phyloP scores from a whole-genome alignment of 2,797 vertebrate species.

The Oreortyx pictus region DNA sequence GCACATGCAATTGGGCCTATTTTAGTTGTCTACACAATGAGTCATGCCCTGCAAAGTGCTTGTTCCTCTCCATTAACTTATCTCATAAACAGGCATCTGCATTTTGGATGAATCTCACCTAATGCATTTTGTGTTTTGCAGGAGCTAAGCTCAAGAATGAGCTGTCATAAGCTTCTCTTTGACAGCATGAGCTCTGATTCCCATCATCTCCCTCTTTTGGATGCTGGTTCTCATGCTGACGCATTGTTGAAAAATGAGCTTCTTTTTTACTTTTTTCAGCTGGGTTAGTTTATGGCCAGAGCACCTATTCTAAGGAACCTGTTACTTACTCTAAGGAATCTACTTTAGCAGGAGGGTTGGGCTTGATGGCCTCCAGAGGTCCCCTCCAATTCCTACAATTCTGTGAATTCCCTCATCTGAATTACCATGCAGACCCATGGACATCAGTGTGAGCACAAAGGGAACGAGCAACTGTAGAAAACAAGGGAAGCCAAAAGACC shows the following conservation, averaged over 20 bases:
- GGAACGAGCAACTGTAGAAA: background rate
- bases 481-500: slow-evolving; percentile 22
- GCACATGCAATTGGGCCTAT: background rate
- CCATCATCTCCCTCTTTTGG: background rate
- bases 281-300: background rate
- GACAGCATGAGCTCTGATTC: background rate
- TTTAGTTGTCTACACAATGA: background rate
- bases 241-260: background rate
- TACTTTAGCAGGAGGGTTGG: too few relatives aligned
- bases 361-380: too few relatives aligned
- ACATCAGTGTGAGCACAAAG: background rate
- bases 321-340: too few relatives aligned
- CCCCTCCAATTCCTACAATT: too few relatives aligned
- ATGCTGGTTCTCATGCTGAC: background rate
- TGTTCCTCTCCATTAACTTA: background rate
- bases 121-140: background rate
- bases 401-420: background rate
- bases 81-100: background rate
- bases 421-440: background rate
- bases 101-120: background rate
- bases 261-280: background rate
- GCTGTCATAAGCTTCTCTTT: background rate
- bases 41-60: background rate
- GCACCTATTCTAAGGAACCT: background rate
- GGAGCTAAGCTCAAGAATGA: background rate